Base-by-base conservation (phyloP, 2,797 vertebrate genomes). In the Haliaeetus albicilla region DNA sequence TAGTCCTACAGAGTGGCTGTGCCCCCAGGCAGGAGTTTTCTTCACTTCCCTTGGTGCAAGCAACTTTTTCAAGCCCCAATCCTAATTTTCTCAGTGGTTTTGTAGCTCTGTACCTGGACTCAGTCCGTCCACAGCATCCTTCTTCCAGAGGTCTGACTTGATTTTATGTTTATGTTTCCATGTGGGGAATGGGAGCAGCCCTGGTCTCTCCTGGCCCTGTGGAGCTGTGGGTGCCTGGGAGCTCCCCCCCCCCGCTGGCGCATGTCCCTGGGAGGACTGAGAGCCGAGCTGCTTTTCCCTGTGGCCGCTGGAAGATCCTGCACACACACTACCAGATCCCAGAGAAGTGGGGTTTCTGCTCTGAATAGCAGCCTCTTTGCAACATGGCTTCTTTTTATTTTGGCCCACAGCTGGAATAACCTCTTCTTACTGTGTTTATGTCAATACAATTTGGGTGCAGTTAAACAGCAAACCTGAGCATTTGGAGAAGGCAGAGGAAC, bases 171-270 rank as follows among this genome's bases (percentile, higher is more conserved):
- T 28, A 7, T 27, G 33, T 74, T 81, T 65, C 43, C 3, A 0
- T 8, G 33, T 43, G 18, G 11, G 35, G 9, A 61, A 30, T 27
- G 6, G 46, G 41, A 69, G 67, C 61, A 69, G 49, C 24, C 6
- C 6, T 31, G 9, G 19, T 57, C 9, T 46, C 17, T 54, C 31
- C 39, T 53, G 64, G 31, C 33, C 41, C 8, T 28, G 22, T 0
- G 0, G 43, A 22, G 49, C 25, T 0, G 0, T 41, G 46, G 35
- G 64, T 54, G 10, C 22, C n/a, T 54, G 44, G 9, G 43, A 91
- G 25, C 60, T 84, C 37, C 18, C 7, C 69, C 41, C 37, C 13
- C 25, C 4, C 3, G 3, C 23, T 49, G 18, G 7, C 3, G 4
- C 1, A 0, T 10, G 35, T 64, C 28, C 31, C 19, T 4, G 8